phyloP scores from a whole-genome alignment of 2,113 vertebrate species.

The Pelmatolapia mariae region DNA sequence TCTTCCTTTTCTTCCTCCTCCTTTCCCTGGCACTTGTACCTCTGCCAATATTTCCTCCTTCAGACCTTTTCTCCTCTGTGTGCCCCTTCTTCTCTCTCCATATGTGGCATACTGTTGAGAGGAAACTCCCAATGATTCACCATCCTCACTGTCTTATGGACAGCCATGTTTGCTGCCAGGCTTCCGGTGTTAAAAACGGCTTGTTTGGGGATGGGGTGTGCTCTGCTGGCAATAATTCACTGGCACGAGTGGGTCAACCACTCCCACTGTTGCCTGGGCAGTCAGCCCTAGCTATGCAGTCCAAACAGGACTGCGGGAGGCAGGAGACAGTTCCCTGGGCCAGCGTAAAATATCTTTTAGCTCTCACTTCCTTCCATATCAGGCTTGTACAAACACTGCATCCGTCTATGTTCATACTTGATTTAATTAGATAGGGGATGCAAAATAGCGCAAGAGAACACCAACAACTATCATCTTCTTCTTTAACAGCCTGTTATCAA shows the following conservation, averaged over 20 bases:
- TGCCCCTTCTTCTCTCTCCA: background rate
- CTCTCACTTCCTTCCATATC: background rate
- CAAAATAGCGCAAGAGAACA: background rate
- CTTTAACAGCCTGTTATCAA: background rate
- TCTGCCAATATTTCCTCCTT: background rate
- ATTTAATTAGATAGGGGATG: background rate
- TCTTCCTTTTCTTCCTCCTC: background rate
- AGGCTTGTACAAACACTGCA: background rate
- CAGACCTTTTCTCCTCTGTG: background rate
- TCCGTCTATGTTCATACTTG: background rate
- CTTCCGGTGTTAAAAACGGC: constrained; percentile 6
- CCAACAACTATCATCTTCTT: background rate
- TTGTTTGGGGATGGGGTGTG: background rate
- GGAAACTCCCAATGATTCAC: constrained; percentile 66
- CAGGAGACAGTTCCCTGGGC: constrained; percentile 2
- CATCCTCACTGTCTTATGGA: background rate
- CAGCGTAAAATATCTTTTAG: background rate
- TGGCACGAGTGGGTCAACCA: constrained; percentile 42
- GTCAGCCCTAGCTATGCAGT: background rate
- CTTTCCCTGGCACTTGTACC: background rate
- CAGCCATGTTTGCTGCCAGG: background rate
- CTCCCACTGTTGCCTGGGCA: constrained; percentile 44
- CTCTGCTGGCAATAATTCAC: background rate
- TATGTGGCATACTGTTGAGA: constrained; percentile 1
- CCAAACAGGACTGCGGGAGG: constrained; percentile 20